Evolutionary conservation across 2,888 invertebrate species (phyloP), one percentile per base, ranked within the genome.

Genomic region (Scaptomyza flava): DNA sequence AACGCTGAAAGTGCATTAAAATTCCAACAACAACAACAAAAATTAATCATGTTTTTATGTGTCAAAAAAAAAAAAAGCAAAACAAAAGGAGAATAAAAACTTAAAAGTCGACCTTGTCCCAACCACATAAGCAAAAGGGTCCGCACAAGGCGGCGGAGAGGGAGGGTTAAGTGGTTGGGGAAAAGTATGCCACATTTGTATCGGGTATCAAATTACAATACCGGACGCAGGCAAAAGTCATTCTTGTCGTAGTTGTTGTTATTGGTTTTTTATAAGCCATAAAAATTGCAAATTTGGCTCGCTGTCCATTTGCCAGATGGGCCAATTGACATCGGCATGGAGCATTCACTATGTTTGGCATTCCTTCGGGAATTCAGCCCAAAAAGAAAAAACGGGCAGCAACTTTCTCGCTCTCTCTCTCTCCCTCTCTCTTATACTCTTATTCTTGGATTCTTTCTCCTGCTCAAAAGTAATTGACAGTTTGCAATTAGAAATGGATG

Each of bases 261-360:
- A 88, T 84, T 88, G 87, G 45, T 74, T 88, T 88, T 84, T 84
- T 78, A 86, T 86, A 84, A 77, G 77, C 74, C 88, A 86, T 84
- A 87, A 88, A 86, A 84, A 73, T 83, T 80, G 78, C 67, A 79
- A 87, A 76, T 81, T 77, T 80, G 65, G 68, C 20, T 54, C 68
- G 76, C 69, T 69, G 84, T 73, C 87, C 86, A 83, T 86, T 81
- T 74, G 77, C 70, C 87, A 81, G 84, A 74, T 79, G 76, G 83
- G 71, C 75, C 81, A 73, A 70, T 83, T 77, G 77, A 81, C 63
- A 73, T 68, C 61, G 48, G 50, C 56, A 52, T 61, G n/a, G 31
- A 46, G 31, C 33, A 23, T 60, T 34, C 33, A 27, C 46, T n/a
- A 54, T 27, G 6, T 23, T 20, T 34, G 14, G 20, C 68, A 75